Base-by-base conservation (phyloP, 2,797 vertebrate species). In the Poecilia wingei region DNA sequence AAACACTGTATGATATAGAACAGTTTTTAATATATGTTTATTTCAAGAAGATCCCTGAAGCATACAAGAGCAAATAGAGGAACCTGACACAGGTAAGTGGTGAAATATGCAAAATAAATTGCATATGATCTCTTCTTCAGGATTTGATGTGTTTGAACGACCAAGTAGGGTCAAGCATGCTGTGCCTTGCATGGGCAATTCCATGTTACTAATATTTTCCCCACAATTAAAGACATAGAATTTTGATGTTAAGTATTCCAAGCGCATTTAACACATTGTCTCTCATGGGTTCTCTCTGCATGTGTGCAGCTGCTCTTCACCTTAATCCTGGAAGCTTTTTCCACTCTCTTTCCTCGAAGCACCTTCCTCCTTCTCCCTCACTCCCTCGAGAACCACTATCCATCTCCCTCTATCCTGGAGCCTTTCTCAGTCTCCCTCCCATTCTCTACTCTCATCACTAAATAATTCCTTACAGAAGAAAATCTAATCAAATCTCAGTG, bases 401-500 rank as follows among this genome's bases (percentile, higher is more conserved):
- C 85, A 80, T 86, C 91, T 90, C 82, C 76, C n/a, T 89, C 87
- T 87, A 82, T 90, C 92, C 87, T 28, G 83, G 47, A 92, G 91
- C 84, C 86, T 85, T 83, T 88, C 82, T 89, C 85, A 73, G 71
- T 84, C 82, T 87, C 79, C 55, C 45, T 83, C 82, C 90, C 87
- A 80, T 87, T 91, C 88, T 90, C 81, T 25, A 71, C 91, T 88
- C 83, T 93, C 90, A 84, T 91, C 92, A 85, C 89, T 90, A 93
- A 94, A 95, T 93, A 92, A 93, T 94, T 93, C 85, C 89, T 90
- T 80, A 92, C 88, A 86, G 90, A 90, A 76, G 86, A 85, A 93
- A 91, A 93, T 92, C 91, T 92, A 93, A 94, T 94, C 92, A 94
- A 92, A 93, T 91, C 88, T 88, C 82, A 87, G 86, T 33, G 72